Evolutionary conservation across 1,140 invertebrate genomes (phyloP).

Genomic region (Triops longicaudatus): DNA sequence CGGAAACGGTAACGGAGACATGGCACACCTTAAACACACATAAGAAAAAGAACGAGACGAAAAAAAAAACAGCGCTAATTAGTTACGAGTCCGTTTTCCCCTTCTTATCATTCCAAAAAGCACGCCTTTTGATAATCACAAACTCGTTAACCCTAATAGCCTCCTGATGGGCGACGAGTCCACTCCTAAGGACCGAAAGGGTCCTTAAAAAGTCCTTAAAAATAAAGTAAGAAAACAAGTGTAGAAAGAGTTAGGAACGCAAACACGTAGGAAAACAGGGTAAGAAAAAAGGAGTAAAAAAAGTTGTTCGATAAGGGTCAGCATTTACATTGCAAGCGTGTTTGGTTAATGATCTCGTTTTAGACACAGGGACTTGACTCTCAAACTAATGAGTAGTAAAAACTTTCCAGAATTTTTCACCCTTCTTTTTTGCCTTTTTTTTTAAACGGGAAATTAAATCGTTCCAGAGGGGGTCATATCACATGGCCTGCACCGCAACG

Average conservation of each 20-base stretch:
- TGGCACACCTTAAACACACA: background rate
- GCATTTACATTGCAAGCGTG: background rate
- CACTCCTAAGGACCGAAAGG: background rate
- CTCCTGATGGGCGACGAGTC: background rate
- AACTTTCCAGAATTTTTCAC: background rate
- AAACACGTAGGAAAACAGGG: background rate
- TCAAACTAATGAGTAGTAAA: slow-evolving; percentile 1
- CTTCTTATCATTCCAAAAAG: background rate
- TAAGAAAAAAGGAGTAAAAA: background rate
- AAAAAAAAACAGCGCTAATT: background rate
- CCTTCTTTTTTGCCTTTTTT: background rate
- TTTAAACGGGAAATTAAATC: background rate
- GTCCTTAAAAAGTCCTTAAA: too few species aligned
- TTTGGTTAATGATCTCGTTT: slow-evolving; percentile 1
- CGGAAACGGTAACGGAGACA: background rate
- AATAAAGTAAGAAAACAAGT: too few species aligned
- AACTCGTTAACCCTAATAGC: slow-evolving; percentile 6
- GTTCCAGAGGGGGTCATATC: background rate
- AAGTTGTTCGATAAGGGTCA: background rate
- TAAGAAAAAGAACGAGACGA: background rate
- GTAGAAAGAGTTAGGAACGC: too few species aligned
- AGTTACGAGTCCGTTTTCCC: background rate
- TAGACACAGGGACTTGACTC: background rate
- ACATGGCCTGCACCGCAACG: background rate
- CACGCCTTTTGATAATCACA: background rate